phyloP scores from a whole-genome alignment of 2,888 invertebrate species.

The Fabriciana adippe region DNA sequence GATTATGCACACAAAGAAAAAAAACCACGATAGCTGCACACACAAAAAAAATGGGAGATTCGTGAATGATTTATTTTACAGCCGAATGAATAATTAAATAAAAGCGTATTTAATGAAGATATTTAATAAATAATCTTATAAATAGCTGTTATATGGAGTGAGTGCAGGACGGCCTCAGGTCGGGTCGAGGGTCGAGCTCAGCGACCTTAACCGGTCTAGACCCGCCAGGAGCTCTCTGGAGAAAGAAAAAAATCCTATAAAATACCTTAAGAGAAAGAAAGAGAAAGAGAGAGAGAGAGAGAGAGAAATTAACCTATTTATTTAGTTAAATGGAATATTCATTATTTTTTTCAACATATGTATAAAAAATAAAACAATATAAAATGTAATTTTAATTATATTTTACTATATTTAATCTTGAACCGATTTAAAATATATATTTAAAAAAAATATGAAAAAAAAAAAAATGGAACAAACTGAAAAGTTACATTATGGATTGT shows the following conservation, averaged over 20 bases:
- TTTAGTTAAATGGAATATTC: too few relatives aligned
- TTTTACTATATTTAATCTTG: too few relatives aligned
- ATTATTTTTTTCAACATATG: too few relatives aligned
- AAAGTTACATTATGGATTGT: too few relatives aligned
- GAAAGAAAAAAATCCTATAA: constrained; percentile 25
- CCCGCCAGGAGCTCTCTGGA: constrained; percentile 71
- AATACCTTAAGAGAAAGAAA: too few relatives aligned
- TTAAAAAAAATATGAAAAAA: too few relatives aligned
- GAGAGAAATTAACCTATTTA: too few relatives aligned
- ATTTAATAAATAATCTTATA: constrained; percentile 37
- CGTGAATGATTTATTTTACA: neutral
- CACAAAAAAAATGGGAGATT: neutral
- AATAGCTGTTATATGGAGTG: constrained; percentile 22
- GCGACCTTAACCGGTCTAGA: constrained; percentile 63
- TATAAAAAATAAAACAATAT: too few relatives aligned
- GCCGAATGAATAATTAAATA: neutral
- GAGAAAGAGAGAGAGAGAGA: too few relatives aligned
- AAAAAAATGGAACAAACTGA: too few relatives aligned
- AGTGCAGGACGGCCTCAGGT: constrained; percentile 55
- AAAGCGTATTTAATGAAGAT: constrained; percentile 27
- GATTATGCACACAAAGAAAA: neutral
- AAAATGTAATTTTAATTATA: too few relatives aligned
- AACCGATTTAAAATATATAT: too few relatives aligned
- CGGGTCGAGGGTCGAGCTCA: constrained; percentile 66
- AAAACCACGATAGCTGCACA: neutral